Conservation (phyloP, 2,797 vertebrate species). For the Cichlasoma orientale region DNA sequence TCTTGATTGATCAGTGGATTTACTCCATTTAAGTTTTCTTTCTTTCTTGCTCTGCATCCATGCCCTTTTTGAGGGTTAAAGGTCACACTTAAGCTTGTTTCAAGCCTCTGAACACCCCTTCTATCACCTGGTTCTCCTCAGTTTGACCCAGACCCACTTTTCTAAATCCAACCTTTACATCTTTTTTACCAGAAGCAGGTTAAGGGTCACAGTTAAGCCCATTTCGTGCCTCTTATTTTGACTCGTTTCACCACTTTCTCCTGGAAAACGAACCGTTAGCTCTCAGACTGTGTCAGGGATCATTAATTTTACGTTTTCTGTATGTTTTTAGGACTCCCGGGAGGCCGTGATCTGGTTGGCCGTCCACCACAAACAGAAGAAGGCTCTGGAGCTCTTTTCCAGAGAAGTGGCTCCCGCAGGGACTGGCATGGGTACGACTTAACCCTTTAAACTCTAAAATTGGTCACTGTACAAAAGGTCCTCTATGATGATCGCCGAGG, state of each 20-base stretch:
- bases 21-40: background rate
- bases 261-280: too few species aligned
- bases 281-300: background rate
- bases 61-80: background rate
- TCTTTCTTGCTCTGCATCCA: background rate
- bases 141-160: background rate
- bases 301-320: background rate
- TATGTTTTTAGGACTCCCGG: conserved; percentile 71
- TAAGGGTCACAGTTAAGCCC: background rate
- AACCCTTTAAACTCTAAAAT: background rate
- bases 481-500: background rate
- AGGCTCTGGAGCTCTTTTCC: conserved; percentile 85
- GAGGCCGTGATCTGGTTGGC: conserved; percentile 89
- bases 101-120: conserved; percentile 8
- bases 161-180: background rate
- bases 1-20: background rate
- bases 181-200: background rate
- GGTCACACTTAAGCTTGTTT: conserved; percentile 12
- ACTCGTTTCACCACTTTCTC: background rate
- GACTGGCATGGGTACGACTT: conserved; percentile 86
- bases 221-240: background rate
- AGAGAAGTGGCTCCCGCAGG: conserved; percentile 86
- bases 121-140: background rate
- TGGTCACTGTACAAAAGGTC: background rate
- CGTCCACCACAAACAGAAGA: conserved; percentile 86